Base-by-base conservation (phyloP, 2,888 invertebrate species). In the Enchytraeus crypticus region DNA sequence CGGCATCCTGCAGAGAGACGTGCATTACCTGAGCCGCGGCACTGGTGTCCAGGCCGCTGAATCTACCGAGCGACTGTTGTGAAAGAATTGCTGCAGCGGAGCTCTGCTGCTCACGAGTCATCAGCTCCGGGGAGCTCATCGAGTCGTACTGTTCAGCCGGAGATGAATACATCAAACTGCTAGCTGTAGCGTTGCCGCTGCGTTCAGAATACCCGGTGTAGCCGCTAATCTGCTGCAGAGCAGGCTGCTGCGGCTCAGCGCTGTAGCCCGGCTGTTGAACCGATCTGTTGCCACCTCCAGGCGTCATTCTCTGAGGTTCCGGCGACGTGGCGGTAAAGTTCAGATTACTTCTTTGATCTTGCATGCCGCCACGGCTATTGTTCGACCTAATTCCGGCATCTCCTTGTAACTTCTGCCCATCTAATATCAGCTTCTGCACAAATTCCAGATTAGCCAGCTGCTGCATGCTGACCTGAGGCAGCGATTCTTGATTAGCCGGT, bases 401-500 rank as follows among this genome's bases (percentile, higher is more conserved):
- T 23, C 21, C 4, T n/a, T 51, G 18, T 32, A 38, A 54, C 54
- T 32, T 33, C 38, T 54, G 54, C 53, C 32, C 53, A 14, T 11
- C 53, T 5, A 23, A 3, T 14, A 38, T 8, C 38, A 38, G 38
- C 38, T 53, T 18, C 21, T 33, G 38, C 43, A n/a, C 38, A 38
- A 38, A 5, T 32, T 11, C 21, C 14, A 11, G 43, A 32, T 38
- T n/a, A 32, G 8, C 54, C 18, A 54, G 34, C 33, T 27, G 54
- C 57, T 58, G 49, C 33, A 34, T 23, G 26, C 45, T 43, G 23
- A 32, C 34, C 23, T 60, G 60, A 8, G 55, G 47, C 33, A 21
- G 21, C n/a, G 60, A 47, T 33, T 38, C 53, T 26, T 45, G 55
- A 5, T 30, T 5, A 53, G 53, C 53, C 27, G 34, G 14, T 29